phyloP scores from a whole-genome alignment of 2,113 vertebrate genomes.

The Xiphophorus maculatus region DNA sequence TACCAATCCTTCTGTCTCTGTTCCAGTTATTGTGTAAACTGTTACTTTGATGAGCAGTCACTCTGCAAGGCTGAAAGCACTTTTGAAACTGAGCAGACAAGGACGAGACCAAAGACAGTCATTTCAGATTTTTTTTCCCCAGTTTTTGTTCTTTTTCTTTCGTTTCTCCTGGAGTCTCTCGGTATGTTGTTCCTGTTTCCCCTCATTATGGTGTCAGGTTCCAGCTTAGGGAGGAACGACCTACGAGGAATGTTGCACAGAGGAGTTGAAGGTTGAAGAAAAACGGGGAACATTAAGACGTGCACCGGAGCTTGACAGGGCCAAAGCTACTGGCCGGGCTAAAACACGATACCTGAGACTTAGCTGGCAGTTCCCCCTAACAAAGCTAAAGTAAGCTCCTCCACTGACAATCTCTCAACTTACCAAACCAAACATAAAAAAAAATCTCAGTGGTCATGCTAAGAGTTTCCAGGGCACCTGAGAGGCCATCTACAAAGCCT shows the following conservation, averaged over 20 bases:
- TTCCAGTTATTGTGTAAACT: slow-evolving; percentile 2
- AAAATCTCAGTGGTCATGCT: slow-evolving; percentile 8
- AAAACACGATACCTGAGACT: slow-evolving; percentile 61
- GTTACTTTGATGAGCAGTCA: slow-evolving; percentile 28
- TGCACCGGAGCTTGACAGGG: slow-evolving; percentile 64
- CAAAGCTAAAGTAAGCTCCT: slow-evolving; percentile 41
- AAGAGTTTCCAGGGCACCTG: slow-evolving; percentile 3
- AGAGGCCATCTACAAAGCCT: slow-evolving; percentile 5
- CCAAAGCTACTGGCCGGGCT: slow-evolving; percentile 64
- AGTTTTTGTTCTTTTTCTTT: slow-evolving; percentile 28
- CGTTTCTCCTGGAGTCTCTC: slow-evolving; percentile 49
- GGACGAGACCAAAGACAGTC: slow-evolving; percentile 31
- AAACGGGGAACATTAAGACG: slow-evolving; percentile 36
- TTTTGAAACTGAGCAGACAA: slow-evolving; percentile 37
- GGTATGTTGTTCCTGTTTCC: slow-evolving; percentile 46
- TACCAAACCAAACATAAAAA: slow-evolving; percentile 13
- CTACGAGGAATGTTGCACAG: slow-evolving; percentile 54
- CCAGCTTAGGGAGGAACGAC: slow-evolving; percentile 32
- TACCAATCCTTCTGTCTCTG: not conserved
- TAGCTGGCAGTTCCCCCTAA: slow-evolving; percentile 44
- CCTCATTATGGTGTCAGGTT: slow-evolving; percentile 24
- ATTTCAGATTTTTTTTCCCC: slow-evolving; percentile 34
- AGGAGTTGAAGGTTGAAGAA: slow-evolving; percentile 34
- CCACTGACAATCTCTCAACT: slow-evolving; percentile 43
- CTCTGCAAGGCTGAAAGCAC: slow-evolving; percentile 27